Evolutionary conservation across 2,888 invertebrate species (phyloP).

Genomic region (Trissonchulus latispiculum): DNA sequence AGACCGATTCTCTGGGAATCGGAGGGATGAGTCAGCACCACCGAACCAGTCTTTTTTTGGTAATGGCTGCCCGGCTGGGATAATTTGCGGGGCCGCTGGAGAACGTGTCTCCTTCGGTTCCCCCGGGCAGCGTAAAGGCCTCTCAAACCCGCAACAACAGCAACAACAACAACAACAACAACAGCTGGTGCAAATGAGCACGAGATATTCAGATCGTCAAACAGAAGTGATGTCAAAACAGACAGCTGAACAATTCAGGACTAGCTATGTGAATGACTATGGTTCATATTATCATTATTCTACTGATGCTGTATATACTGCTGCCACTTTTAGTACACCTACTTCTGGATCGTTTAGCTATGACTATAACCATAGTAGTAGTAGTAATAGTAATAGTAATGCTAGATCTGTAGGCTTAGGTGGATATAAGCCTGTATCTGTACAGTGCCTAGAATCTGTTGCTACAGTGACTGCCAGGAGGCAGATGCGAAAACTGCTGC

Average conservation of each 20-base stretch:
- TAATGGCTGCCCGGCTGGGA: conserved; percentile 5
- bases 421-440: not conserved
- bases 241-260: too few relatives aligned
- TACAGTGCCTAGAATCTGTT: not conserved
- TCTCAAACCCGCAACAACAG: not conserved
- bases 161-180: too few relatives aligned
- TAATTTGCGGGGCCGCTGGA: not conserved
- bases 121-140: not conserved
- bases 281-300: not conserved
- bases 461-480: too few relatives aligned
- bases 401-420: not conserved
- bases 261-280: too few relatives aligned
- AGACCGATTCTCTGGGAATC: not conserved
- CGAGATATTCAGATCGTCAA: too few relatives aligned
- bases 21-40: not conserved
- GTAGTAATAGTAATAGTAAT: not conserved
- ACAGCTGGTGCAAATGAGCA: too few relatives aligned
- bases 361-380: not conserved
- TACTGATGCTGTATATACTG: not conserved
- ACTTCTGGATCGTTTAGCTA: too few relatives aligned
- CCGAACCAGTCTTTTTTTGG: not conserved
- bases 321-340: too few relatives aligned
- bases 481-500: not conserved
- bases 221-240: too few relatives aligned
- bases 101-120: not conserved